Evolutionary conservation across 2,113 vertebrate genomes (phyloP).

Genomic region (Gyps fulvus): DNA sequence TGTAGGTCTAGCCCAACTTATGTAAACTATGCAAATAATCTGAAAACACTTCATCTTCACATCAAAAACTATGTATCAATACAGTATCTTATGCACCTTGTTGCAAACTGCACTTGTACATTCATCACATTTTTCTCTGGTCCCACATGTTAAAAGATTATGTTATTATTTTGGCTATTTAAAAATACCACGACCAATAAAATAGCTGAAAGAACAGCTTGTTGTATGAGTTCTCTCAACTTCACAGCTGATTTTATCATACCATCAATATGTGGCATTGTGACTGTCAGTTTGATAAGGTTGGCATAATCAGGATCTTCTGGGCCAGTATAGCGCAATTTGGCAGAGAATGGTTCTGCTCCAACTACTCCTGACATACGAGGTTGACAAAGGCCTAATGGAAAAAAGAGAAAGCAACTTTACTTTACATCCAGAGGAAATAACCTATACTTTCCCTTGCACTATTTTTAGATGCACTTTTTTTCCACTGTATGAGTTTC

Average conservation of each 20-base stretch:
- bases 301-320: constrained; percentile 85
- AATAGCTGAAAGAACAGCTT: background rate
- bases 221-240: background rate
- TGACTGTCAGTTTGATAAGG: constrained; percentile 91
- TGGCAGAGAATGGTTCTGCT: constrained; percentile 94
- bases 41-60: background rate
- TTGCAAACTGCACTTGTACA: background rate
- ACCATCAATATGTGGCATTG: constrained; percentile 95
- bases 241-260: constrained; percentile 16
- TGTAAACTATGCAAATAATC: background rate
- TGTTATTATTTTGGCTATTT: background rate
- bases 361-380: constrained; percentile 85
- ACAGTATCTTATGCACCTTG: background rate
- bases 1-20: background rate
- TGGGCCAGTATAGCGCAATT: constrained; percentile 87
- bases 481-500: background rate
- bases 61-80: background rate
- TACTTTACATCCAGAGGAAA: background rate
- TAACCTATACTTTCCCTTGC: background rate
- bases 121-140: background rate
- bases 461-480: background rate
- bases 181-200: background rate
- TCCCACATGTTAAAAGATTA: background rate
- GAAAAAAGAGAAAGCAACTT: background rate
- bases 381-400: constrained; percentile 89